Evolutionary conservation across 2,888 invertebrate species (phyloP).

Genomic region (Cenopis cana): DNA sequence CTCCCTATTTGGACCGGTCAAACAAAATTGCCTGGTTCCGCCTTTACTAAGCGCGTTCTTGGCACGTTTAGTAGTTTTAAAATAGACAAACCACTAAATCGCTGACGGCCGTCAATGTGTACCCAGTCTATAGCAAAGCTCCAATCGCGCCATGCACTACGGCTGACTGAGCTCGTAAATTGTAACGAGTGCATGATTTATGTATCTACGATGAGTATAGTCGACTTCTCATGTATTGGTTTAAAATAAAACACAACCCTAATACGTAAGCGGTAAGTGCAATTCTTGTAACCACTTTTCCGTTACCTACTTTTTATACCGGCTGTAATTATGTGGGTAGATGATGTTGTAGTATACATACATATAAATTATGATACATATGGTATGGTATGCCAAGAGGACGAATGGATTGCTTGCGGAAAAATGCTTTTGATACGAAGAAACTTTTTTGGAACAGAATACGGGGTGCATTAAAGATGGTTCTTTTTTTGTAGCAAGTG

Average conservation of each 20-base stretch:
- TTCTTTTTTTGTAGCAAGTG: too few relatives aligned
- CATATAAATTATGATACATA: slow-evolving; percentile 56
- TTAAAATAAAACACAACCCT: slow-evolving; percentile 12
- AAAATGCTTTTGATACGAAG: slow-evolving; percentile 20
- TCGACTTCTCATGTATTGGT: background rate
- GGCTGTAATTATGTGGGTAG: slow-evolving; percentile 9
- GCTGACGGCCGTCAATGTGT: slow-evolving; percentile 63
- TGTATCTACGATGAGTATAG: slow-evolving; percentile 51
- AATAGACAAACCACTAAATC: slow-evolving; percentile 41
- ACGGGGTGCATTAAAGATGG: too few relatives aligned
- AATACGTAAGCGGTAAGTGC: background rate
- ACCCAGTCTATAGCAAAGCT: slow-evolving; percentile 72
- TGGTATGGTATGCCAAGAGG: slow-evolving; percentile 43
- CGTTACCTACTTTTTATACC: slow-evolving; percentile 7
- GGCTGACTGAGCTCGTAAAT: slow-evolving; percentile 76
- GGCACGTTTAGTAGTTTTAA: background rate
- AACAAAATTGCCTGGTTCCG: too few relatives aligned
- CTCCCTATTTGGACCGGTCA: too few relatives aligned
- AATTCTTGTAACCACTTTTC: background rate
- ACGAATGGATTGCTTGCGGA: slow-evolving; percentile 26
- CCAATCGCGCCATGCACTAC: slow-evolving; percentile 68
- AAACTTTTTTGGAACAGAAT: too few relatives aligned
- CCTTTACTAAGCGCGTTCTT: too few relatives aligned
- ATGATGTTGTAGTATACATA: slow-evolving; percentile 9
- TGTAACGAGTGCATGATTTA: slow-evolving; percentile 84